Evolutionary conservation across 2,113 vertebrate species (phyloP), one percentile per base, ranked within the genome.

Genomic region (Aix galericulata): DNA sequence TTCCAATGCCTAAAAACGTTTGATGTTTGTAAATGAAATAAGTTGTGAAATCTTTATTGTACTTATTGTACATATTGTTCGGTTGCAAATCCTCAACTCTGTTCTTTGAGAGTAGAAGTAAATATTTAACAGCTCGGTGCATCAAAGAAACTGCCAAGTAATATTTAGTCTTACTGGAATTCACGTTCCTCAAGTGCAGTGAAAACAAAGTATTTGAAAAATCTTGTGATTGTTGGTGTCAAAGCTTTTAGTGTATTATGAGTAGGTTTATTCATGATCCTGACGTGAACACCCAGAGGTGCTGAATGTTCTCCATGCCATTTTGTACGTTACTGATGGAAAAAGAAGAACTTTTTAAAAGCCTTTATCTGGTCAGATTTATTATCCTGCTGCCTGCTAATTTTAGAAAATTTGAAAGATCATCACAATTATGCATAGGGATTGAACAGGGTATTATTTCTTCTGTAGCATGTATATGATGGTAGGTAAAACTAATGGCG

Each of bases 41-140:
- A 62, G 25, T 94, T 96, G 86, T 81, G 93, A 87, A 97, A 93
- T 94, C 89, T 81, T 92, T 85, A 38, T 42, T 90, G 72, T 88
- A 88, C 62, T 72, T 86, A 48, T 48, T 48, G 46, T 48, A 48
- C 6, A 42, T 36, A 16, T 46, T 83, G 52, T 83, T 75, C 52
- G n/a, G 26, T 40, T 84, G 31, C 34, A 78, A 60, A 34, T 78
- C 17, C 38, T 83, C 52, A 69, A 67, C 48, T 46, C 13, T 67
- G 16, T 53, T 93, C 32, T 67, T 81, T 64, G 53, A 91, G 74
- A 87, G 58, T 44, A 50, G 82, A 92, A 92, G 73, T 88, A 96
- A 96, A 91, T 88, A 83, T 27, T 85, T 36, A 58, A 82, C 81
- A 86, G 9, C 26, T 81, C 56, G 78, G 4, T 53, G 42, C 31